A percentile compares a stretch with the other conserved stretches of the same genome.
phyloP scores from a whole-genome alignment of 2,888 invertebrate species.

The Ethmia dodecea region DNA sequence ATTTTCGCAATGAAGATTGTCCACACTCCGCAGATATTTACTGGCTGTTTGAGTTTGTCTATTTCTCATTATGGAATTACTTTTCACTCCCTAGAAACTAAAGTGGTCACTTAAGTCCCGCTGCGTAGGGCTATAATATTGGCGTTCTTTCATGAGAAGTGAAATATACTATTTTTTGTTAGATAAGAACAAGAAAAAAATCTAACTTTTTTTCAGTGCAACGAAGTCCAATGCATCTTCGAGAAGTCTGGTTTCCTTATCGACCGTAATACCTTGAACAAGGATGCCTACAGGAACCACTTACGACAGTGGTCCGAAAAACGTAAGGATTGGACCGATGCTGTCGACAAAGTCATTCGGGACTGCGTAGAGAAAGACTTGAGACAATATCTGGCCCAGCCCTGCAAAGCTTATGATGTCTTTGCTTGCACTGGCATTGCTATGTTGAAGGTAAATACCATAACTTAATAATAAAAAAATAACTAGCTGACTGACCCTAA shows the following conservation, averaged over 20 bases:
- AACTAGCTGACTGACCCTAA: constrained; percentile 18
- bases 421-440: constrained; percentile 67
- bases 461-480: background rate
- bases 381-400: constrained; percentile 51
- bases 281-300: constrained; percentile 50
- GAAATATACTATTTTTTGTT: no score
- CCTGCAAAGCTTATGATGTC: constrained; percentile 63
- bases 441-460: constrained; percentile 52
- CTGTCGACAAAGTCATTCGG: constrained; percentile 48
- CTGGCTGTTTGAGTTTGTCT: no score
- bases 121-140: no score
- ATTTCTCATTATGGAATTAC: no score
- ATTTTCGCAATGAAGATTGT: no score
- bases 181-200: no score
- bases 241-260: constrained; percentile 60
- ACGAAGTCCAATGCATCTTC: constrained; percentile 61
- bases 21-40: no score
- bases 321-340: constrained; percentile 47
- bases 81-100: no score
- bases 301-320: constrained; percentile 47
- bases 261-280: constrained; percentile 49
- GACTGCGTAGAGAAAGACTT: constrained; percentile 60
- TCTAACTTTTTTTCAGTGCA: constrained; percentile 60
- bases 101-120: no score
- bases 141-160: no score